These are phyloP conservation scores for Parambassis ranga DNA, from an alignment of 2,797 vertebrate species.

Conservation along the genomic window DNA sequence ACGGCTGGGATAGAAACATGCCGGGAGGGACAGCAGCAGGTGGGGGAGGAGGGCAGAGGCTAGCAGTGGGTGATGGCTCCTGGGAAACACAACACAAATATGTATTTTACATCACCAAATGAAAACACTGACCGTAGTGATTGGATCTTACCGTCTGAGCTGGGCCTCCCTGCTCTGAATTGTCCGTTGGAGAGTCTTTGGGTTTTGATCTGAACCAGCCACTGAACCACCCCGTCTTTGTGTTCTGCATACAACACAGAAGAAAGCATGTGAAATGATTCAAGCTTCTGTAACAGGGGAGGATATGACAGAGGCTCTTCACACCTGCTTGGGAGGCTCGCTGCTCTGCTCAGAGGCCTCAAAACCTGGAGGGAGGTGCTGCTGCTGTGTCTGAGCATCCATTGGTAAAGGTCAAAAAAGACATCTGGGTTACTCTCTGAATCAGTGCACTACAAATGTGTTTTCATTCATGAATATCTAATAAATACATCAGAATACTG, in stretches of 20 bases:
- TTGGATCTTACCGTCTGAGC: slow-evolving; percentile 38
- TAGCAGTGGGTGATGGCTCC: slow-evolving; percentile 27
- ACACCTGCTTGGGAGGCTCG: slow-evolving; percentile 36
- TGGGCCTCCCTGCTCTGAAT: slow-evolving; percentile 14
- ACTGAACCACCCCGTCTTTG: slow-evolving; percentile 75
- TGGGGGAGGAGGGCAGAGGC: background rate
- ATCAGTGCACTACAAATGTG: background rate
- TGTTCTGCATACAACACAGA: slow-evolving; percentile 41
- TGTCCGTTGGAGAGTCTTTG: slow-evolving; percentile 44
- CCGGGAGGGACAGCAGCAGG: background rate
- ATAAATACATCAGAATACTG: background rate
- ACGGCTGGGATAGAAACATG: slow-evolving; percentile 29
- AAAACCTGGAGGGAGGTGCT: background rate
- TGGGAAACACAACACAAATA: slow-evolving; percentile 46
- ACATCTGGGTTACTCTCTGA: background rate
- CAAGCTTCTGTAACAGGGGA: background rate
- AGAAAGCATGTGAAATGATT: background rate
- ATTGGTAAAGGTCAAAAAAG: slow-evolving; percentile 50
- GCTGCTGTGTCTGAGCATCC: slow-evolving; percentile 5
- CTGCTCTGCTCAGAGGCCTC: background rate
- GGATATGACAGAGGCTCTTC: background rate
- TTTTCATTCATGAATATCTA: background rate
- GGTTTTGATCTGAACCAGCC: slow-evolving; percentile 77
- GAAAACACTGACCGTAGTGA: background rate
- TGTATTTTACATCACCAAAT: background rate